Conservation (phyloP, 2,113 vertebrate species). For the Sigmodon hispidus region DNA sequence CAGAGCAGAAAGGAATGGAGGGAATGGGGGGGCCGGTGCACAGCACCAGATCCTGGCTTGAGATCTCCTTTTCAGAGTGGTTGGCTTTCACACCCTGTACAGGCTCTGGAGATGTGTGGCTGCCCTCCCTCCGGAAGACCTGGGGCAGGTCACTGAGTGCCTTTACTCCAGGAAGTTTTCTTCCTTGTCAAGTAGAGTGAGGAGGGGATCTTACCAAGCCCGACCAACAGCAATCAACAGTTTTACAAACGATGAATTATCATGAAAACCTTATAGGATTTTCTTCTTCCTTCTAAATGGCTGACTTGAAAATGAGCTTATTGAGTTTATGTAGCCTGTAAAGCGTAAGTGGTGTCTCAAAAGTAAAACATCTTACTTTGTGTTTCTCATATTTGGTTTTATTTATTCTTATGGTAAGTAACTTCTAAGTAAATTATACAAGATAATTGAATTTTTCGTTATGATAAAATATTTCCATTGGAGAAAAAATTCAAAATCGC, state of each 20-base stretch:
- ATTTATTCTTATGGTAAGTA: not conserved
- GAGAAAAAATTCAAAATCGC: not conserved
- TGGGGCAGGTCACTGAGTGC: not conserved
- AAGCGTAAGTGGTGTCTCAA: not conserved
- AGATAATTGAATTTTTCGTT: constrained; percentile 46
- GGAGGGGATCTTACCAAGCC: not conserved
- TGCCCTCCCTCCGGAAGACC: not conserved
- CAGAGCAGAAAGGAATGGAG: not conserved
- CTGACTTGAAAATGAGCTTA: not conserved
- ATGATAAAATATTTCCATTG: not conserved
- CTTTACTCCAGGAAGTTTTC: not conserved
- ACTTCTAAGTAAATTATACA: constrained; percentile 19
- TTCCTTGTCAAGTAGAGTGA: not conserved
- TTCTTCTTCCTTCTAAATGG: constrained; percentile 21
- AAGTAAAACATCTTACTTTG: constrained; percentile 5
- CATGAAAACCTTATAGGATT: not conserved
- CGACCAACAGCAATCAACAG: not conserved
- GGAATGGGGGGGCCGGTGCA: not conserved
- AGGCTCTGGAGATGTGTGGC: not conserved
- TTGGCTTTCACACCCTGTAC: not conserved
- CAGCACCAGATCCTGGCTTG: not conserved
- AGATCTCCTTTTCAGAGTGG: not conserved
- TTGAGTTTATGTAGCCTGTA: not conserved
- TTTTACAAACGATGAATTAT: not conserved
- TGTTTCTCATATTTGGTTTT: not conserved